phyloP scores from a whole-genome alignment of 1,140 invertebrate species.

The Rhynchophorus ferrugineus region DNA sequence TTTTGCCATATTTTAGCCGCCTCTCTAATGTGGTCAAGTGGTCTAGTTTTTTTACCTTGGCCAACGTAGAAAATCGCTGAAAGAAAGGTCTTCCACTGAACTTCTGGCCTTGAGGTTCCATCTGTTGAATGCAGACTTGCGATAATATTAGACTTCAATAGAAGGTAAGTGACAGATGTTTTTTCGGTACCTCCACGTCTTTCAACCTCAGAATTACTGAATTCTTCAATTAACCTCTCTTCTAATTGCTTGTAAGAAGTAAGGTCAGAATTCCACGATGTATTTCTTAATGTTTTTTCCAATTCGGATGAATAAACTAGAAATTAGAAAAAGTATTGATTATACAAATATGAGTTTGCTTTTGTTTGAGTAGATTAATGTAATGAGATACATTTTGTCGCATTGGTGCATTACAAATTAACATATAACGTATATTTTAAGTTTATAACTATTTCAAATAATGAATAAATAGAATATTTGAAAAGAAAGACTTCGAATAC shows the following conservation, averaged over 20 bases:
- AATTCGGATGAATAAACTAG: conserved; percentile 55
- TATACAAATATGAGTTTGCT: too few species aligned
- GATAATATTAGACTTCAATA: conserved; percentile 80
- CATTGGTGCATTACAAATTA: too few species aligned
- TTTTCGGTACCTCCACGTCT: conserved; percentile 74
- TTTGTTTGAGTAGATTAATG: too few species aligned
- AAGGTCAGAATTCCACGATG: conserved; percentile 48
- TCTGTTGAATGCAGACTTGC: conserved; percentile 60
- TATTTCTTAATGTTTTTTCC: conserved; percentile 49
- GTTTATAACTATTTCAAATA: too few species aligned
- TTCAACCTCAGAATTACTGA: conserved; percentile 50
- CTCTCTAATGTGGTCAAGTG: conserved; percentile 85
- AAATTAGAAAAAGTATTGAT: too few species aligned
- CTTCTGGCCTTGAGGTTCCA: conserved; percentile 43
- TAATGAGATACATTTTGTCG: too few species aligned
- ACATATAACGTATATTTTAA: too few species aligned
- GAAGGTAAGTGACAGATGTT: conserved; percentile 82
- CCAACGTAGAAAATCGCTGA: conserved; percentile 71
- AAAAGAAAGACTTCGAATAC: too few species aligned
- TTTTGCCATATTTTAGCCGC: conserved; percentile 58
- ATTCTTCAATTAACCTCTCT: conserved; percentile 52
- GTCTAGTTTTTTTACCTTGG: conserved; percentile 68
- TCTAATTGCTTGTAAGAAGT: conserved; percentile 52
- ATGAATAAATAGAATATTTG: too few species aligned
- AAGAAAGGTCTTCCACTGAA: conserved; percentile 60